Base-by-base conservation (phyloP, 2,113 vertebrate species). In the Sclerurus mexicanus region DNA sequence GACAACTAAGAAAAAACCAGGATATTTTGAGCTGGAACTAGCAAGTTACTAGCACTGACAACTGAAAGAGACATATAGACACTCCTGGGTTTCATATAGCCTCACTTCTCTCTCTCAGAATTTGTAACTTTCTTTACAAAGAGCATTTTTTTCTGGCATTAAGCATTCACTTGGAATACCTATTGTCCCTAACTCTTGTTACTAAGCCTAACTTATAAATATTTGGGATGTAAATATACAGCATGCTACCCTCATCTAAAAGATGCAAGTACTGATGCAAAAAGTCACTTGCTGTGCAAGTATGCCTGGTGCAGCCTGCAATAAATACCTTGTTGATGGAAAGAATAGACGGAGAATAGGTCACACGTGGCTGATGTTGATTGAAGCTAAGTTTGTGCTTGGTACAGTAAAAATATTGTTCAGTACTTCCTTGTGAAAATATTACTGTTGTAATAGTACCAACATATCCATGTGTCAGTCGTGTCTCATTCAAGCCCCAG, bases 351-450 rank as follows among this genome's bases (percentile, higher is more conserved):
- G 71, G 24, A 79, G 64, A 75, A 86, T 47, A n/a, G 33, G 35
- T 71, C 53, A 23, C 37, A 53, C 31, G 10, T 60, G 22, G 39
- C 67, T 95, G 47, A 22, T 76, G 11, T 33, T 30, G 71, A 89
- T 11, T n/a, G 90, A 83, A 88, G 47, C 62, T 59, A 72, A 27
- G 14, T 90, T 92, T 88, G 76, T 56, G 71, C 47, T 69, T 67
- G 28, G 25, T 67, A 93, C 62, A 89, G 88, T 72, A 82, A 89
- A 85, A 64, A 64, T 85, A 90, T 66, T 96, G 79, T 94, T 96
- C 53, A 60, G 52, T 86, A 84, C 3, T 63, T 91, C 74, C 90
- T 75, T 95, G 27, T 89, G 49, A 95, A 95, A 96, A 97, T 95
- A 94, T 75, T 96, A 33, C 85, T 94, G 50, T 84, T 97, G 81